phyloP scores from a whole-genome alignment of 2,113 vertebrate species.

The Anarhynchus alexandrinus region DNA sequence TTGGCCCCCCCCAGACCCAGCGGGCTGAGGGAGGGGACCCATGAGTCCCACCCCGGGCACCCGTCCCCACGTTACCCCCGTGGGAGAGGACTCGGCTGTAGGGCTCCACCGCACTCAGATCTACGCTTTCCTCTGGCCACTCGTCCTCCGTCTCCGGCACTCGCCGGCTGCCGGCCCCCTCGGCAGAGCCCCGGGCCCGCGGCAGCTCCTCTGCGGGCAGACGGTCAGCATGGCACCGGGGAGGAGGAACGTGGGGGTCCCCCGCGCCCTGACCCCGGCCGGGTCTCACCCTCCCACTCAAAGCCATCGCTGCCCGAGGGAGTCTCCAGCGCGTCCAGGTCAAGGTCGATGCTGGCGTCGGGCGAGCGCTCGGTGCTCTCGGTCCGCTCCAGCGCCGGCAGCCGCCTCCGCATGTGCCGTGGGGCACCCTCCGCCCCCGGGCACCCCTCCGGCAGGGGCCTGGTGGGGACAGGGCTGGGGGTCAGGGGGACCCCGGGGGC shows the following conservation, averaged over 20 bases:
- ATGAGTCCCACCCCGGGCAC: not conserved
- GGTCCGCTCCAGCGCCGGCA: conserved; percentile 63
- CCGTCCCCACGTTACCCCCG: conserved; percentile 71
- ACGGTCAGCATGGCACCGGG: rapidly evolving
- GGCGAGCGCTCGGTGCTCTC: not conserved
- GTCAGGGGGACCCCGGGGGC: not conserved
- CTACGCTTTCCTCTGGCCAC: conserved; percentile 72
- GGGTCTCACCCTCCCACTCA: conserved; percentile 81
- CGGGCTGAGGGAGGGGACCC: not conserved
- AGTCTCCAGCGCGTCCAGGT: conserved; percentile 82
- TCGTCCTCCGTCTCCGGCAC: conserved; percentile 73
- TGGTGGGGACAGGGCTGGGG: not conserved
- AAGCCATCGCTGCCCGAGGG: conserved; percentile 81
- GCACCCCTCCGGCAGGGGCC: conserved; percentile 60
- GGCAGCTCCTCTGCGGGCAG: conserved; percentile 77
- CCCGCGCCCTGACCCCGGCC: rapidly evolving
- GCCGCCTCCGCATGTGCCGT: conserved; percentile 73
- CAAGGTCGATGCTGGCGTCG: conserved; percentile 75
- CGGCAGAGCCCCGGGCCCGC: not conserved
- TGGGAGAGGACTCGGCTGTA: conserved; percentile 83
- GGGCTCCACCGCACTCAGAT: conserved; percentile 81
- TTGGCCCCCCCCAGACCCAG: not conserved
- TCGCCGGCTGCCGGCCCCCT: conserved; percentile 33
- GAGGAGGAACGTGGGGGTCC: not conserved
- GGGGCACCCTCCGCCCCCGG: not conserved